These are phyloP conservation scores for Amia ocellicauda DNA, from an alignment of 2,113 vertebrate species.

Conservation along the genomic window DNA sequence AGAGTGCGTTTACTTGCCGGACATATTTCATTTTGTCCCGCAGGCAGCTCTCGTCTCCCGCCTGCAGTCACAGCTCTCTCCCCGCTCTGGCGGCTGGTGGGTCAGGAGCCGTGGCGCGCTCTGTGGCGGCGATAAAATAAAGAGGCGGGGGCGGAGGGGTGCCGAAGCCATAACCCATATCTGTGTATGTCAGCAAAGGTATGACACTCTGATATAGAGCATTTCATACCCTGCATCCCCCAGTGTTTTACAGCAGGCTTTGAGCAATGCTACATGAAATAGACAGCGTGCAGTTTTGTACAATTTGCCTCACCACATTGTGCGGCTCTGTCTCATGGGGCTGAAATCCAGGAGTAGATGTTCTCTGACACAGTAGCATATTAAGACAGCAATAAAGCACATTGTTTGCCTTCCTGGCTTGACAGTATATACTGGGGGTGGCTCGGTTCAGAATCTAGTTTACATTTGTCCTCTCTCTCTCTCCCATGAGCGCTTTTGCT, in stretches of 20 bases:
- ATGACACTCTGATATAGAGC: not conserved
- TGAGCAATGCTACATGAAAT: not conserved
- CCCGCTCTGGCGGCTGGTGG: too few species aligned
- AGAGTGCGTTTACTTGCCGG: too few species aligned
- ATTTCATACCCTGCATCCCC: not conserved
- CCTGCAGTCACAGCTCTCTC: too few species aligned
- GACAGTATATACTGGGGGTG: not conserved
- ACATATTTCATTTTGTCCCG: too few species aligned
- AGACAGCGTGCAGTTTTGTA: conserved; percentile 1
- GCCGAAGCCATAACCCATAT: not conserved
- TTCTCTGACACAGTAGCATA: not conserved
- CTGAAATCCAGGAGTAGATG: not conserved
- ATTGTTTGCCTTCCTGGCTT: not conserved
- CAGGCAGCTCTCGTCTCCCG: too few species aligned
- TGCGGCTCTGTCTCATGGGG: not conserved
- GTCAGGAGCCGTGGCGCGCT: not conserved
- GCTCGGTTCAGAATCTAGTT: not conserved
- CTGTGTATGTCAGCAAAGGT: not conserved
- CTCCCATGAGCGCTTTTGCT: too few species aligned
- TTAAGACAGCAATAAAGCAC: not conserved
- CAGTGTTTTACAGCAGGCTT: not conserved
- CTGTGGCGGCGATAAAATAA: not conserved
- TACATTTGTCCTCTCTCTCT: not conserved
- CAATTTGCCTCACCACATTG: not conserved
- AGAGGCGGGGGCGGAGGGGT: too few species aligned